Evolutionary conservation across 2,797 vertebrate genomes (phyloP), one percentile per base, ranked within the genome.

Genomic region (Carapus acus): DNA sequence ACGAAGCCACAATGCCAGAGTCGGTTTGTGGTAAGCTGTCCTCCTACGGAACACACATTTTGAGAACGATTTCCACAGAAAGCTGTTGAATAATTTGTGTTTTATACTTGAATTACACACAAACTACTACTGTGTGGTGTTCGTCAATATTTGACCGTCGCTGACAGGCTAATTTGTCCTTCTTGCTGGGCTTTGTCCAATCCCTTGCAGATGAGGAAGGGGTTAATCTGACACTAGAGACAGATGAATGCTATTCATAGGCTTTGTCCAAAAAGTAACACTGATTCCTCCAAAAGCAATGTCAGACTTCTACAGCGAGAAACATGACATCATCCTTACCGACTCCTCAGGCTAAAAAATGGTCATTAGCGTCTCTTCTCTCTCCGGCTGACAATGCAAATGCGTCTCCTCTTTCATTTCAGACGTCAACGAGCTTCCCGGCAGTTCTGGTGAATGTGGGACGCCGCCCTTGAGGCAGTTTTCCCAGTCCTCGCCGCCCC

Each of bases 1-100:
- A 69, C 83, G 76, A 82, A 74, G 62, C 46, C 68, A 88, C 81
- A 82, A 93, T 95, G 88, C 91, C 91, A 42, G 87, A 88, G 79
- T 88, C 87, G 36, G 89, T 83, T 54, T 37, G 87, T 83, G 91
- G 91, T 96, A 86, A 87, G 68, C 79, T 53, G 9, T 54, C 11
- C 27, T 29, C 11, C 11, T 29, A 29, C 6, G 6, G 27, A 29
- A 29, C n/a, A n/a, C n/a, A n/a, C n/a, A n/a, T n/a, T n/a, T n/a
- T n/a, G n/a, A n/a, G n/a, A n/a, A n/a, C n/a, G n/a, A n/a, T n/a
- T n/a, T n/a, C n/a, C n/a, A n/a, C n/a, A n/a, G n/a, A n/a, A n/a
- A n/a, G n/a, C n/a, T n/a, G n/a, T n/a, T n/a, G n/a, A n/a, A n/a
- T n/a, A n/a, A n/a, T n/a, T n/a, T n/a, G n/a, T n/a, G n/a, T n/a